Percentiles rank a stretch among this genome's conserved stretches.
These are phyloP conservation scores for Drosophila santomea DNA, from an alignment of 1,140 invertebrate species.

Conservation along the genomic window DNA sequence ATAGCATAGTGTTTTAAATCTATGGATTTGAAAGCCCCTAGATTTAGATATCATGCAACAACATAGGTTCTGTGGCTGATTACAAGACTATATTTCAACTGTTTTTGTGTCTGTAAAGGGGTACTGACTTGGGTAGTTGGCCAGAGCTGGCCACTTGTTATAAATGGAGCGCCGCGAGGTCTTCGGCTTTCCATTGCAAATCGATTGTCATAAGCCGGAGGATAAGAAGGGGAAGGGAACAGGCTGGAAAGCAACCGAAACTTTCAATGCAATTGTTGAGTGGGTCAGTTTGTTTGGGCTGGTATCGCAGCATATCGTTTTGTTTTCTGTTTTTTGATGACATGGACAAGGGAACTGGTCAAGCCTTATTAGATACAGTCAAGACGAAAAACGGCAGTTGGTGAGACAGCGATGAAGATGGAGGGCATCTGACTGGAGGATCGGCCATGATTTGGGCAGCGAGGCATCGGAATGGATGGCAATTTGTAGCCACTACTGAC, in stretches of 20 bases:
- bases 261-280: slow-evolving; percentile 57
- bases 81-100: neutral
- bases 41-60: no score
- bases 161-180: slow-evolving; percentile 77
- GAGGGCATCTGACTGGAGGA: slow-evolving; percentile 35
- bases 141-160: slow-evolving; percentile 70
- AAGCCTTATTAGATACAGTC: slow-evolving; percentile 54
- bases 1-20: neutral
- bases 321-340: slow-evolving; percentile 27
- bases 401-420: slow-evolving; percentile 38
- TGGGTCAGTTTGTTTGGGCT: slow-evolving; percentile 54
- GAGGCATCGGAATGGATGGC: slow-evolving; percentile 47
- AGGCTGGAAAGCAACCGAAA: slow-evolving; percentile 22
- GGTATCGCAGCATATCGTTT: slow-evolving; percentile 9
- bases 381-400: slow-evolving; percentile 31
- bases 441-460: slow-evolving; percentile 47
- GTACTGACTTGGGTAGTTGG: slow-evolving; percentile 27
- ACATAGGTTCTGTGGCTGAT: no score
- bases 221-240: slow-evolving; percentile 14
- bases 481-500: slow-evolving; percentile 84
- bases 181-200: slow-evolving; percentile 77
- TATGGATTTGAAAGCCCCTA: no score
- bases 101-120: slow-evolving; percentile 24
- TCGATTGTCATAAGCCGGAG: slow-evolving; percentile 79
- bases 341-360: slow-evolving; percentile 51